Evolutionary conservation across 2,888 invertebrate species (phyloP), one percentile per base, ranked within the genome.

Genomic region (Allygus modestus): DNA sequence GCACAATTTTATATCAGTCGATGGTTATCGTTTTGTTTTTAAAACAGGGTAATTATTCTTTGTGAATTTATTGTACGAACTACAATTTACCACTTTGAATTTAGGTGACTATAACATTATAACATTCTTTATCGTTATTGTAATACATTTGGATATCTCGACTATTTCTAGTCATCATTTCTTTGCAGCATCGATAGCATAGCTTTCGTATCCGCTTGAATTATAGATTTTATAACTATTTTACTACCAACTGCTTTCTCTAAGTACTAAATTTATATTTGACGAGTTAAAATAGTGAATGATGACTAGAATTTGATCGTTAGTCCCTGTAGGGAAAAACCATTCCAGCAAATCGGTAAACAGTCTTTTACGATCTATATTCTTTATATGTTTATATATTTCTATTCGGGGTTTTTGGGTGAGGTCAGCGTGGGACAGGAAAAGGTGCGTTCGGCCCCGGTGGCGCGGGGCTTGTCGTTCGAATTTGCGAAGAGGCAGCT

Each of bases 401-500:
- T 77, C 33, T 54, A 28, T 79, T 23, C 17, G 79, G 79, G 79
- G 2, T 77, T 51, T 37, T 77, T 2, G 75, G 75, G 43, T 77
- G 11, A 28, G 73, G 43, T 77, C 28, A 77, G 23, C 1, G 31
- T 12, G 33, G 79, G 37, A 51, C 1, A 79, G 79, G 15, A 51
- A 51, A 79, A 5, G 58, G 58, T 31, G 23, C 58, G 58, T 17
- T 33, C 79, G 65, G 83, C 75, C 83, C 61, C 28, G 83, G 83
- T 83, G 83, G 83, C 83, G 83, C 83, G 75, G 75, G 83, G 75
- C 75, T 83, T 75, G 31, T 7, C 20, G 83, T 83, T 83, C 83
- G 83, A 83, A 83, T 83, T 83, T 83, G 85, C 58, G 77, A 85
- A 85, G 85, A 85, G 85, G 85, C 85, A 85, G 85, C 85, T 85